Percentiles rank a stretch among this genome's conserved stretches.
Conservation (phyloP, 2,797 vertebrate genomes). For the Geotria australis region DNA sequence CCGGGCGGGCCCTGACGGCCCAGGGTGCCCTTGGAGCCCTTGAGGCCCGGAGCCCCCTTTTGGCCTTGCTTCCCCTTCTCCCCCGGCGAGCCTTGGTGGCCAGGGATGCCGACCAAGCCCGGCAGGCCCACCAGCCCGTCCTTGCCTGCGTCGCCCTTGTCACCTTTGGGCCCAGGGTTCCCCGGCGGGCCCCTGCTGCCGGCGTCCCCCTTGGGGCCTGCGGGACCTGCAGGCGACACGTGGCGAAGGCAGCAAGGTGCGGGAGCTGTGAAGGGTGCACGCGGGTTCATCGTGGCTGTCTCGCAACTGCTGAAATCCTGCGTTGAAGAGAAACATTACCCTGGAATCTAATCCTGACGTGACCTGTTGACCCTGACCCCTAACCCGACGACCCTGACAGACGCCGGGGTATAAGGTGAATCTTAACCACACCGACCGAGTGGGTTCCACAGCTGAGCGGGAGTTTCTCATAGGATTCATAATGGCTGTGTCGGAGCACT, state of each 20-base stretch:
- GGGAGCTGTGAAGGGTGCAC: not conserved
- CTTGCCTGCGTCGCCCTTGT: constrained; percentile 51
- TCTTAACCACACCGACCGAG: too few species aligned
- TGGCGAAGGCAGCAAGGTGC: not conserved
- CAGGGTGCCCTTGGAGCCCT: too few species aligned
- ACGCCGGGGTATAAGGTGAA: too few species aligned
- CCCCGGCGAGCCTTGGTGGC: constrained; percentile 36
- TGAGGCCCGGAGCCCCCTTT: too few species aligned
- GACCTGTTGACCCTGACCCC: too few species aligned
- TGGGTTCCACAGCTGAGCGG: too few species aligned
- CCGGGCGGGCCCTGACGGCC: too few species aligned
- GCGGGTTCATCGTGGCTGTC: not conserved
- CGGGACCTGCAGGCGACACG: constrained; percentile 64
- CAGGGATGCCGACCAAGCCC: constrained; percentile 42
- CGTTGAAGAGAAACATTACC: too few species aligned
- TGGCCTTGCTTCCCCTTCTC: constrained; percentile 17
- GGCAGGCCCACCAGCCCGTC: constrained; percentile 29
- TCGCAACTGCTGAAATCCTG: not conserved
- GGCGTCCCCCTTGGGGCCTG: constrained; percentile 61
- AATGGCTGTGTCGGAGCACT: too few species aligned
- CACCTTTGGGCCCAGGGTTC: constrained; percentile 41
- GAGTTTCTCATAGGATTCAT: too few species aligned
- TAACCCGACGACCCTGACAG: too few species aligned
- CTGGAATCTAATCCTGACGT: too few species aligned
- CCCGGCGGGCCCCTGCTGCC: constrained; percentile 40